phyloP scores from a whole-genome alignment of 2,797 vertebrate genomes.

The Poecilia velifera region DNA sequence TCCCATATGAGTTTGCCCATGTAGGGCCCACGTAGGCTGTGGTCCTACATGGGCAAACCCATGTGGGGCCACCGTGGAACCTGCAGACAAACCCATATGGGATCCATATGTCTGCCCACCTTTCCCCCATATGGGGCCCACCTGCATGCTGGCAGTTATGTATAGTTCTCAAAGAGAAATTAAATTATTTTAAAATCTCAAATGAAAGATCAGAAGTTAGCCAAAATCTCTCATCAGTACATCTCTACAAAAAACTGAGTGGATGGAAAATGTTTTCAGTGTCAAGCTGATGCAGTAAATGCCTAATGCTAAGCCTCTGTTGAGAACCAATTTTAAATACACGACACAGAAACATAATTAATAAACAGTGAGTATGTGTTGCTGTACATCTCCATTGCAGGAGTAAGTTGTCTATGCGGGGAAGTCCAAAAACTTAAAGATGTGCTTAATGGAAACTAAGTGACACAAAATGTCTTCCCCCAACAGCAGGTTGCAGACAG shows the following conservation, averaged over 20 bases:
- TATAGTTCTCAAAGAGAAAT: not conserved
- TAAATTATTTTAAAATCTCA: not conserved
- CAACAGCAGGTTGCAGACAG: slow-evolving; percentile 70
- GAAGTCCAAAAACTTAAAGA: slow-evolving; percentile 24
- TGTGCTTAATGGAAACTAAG: slow-evolving; percentile 56
- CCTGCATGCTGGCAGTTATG: not conserved
- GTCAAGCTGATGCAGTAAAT: slow-evolving; percentile 28
- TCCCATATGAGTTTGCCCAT: too few species aligned
- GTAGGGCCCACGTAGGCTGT: too few species aligned
- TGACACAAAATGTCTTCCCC: slow-evolving; percentile 40
- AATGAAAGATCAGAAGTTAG: not conserved
- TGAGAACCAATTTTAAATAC: slow-evolving; percentile 50
- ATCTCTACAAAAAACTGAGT: slow-evolving; percentile 10
- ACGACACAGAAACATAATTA: slow-evolving; percentile 48
- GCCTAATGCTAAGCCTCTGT: slow-evolving; percentile 3
- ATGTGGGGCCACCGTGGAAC: too few species aligned
- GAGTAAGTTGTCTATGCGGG: slow-evolving; percentile 4
- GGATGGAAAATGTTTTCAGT: not conserved
- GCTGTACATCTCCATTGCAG: slow-evolving; percentile 32
- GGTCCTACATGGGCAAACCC: too few species aligned
- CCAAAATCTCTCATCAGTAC: slow-evolving; percentile 6
- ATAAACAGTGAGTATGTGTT: slow-evolving; percentile 48
- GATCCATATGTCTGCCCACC: too few species aligned
- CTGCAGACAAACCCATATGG: too few species aligned
- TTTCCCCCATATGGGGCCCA: too few species aligned